A percentile compares a stretch with the other conserved stretches of the same genome.
These are phyloP conservation scores for Sarcophaga carnaria DNA, from an alignment of 2,888 invertebrate genomes.

Conservation along the genomic window DNA sequence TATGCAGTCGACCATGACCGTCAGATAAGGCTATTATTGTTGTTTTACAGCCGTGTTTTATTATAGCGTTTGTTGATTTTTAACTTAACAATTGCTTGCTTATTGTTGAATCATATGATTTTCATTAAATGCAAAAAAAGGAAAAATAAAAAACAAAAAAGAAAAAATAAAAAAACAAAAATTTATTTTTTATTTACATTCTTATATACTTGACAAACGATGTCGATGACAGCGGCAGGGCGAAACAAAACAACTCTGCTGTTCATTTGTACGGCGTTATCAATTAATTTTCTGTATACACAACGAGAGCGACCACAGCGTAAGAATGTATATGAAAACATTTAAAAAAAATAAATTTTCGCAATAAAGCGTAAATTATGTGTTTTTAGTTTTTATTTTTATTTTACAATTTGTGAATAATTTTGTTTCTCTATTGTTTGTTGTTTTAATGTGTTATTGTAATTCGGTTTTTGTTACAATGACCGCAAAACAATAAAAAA, in stretches of 20 bases:
- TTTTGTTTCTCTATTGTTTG: constrained; percentile 33
- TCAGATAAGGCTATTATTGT: no score
- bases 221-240: neutral
- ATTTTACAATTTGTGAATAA: constrained; percentile 11
- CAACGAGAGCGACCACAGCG: no score
- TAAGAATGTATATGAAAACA: no score
- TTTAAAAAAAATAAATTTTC: constrained; percentile 15
- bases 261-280: constrained; percentile 47
- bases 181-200: constrained; percentile 7
- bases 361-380: constrained; percentile 58
- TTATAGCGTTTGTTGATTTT: no score
- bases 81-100: no score
- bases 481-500: constrained; percentile 9
- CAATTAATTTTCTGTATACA: constrained; percentile 43
- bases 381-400: constrained; percentile 12
- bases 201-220: constrained; percentile 48
- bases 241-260: neutral
- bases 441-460: constrained; percentile 38
- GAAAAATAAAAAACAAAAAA: neutral
- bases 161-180: no score
- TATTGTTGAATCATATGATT: constrained; percentile 62
- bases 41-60: no score
- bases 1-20: no score
- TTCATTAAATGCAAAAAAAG: constrained; percentile 34
- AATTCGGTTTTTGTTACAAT: constrained; percentile 34